Evolutionary conservation across 37 sponge, comb jelly and placozoan genomes (phyloP).

Genomic region (Axinella damicornis): DNA sequence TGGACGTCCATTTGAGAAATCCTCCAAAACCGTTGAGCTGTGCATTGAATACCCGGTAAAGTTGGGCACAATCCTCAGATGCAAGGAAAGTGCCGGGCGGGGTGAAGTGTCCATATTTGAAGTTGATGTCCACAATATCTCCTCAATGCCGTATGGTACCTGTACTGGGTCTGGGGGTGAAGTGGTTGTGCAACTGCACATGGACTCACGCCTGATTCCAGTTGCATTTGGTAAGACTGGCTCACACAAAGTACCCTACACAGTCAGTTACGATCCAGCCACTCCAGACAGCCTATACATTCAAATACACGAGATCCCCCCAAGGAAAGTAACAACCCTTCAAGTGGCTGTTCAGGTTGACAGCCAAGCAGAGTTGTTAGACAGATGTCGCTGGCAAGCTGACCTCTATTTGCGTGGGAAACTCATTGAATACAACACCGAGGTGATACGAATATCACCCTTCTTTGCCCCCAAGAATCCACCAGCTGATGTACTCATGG

Average conservation of each 20-base stretch:
- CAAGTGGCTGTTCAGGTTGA: conserved; percentile 67
- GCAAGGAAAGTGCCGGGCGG: conserved; percentile 40
- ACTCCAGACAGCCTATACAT: conserved; percentile 68
- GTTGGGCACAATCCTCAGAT: conserved; percentile 6
- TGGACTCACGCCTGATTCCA: conserved; percentile 71
- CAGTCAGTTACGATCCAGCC: conserved; percentile 59
- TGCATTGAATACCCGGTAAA: conserved; percentile 78
- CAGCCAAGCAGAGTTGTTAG: conserved; percentile 74
- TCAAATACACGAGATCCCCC: conserved; percentile 55
- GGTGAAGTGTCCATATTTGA: conserved; percentile 53
- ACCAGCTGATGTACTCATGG: conserved; percentile 68
- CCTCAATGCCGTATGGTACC: conserved; percentile 64
- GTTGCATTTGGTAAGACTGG: conserved; percentile 30
- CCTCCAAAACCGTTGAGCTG: conserved; percentile 25
- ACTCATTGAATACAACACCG: conserved; percentile 67
- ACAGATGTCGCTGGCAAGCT: conserved; percentile 73
- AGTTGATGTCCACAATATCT: conserved; percentile 68
- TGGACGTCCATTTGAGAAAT: conserved; percentile 62
- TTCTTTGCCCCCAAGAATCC: conserved; percentile 56
- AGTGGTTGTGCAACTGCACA: conserved; percentile 55
- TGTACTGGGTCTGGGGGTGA: conserved; percentile 58
- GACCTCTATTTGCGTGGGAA: conserved; percentile 74
- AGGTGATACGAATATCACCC: conserved; percentile 64
- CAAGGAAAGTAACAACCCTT: conserved; percentile 34
- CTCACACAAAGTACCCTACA: conserved; percentile 32